Conservation (phyloP, 2,113 vertebrate species). For the Micronycteris hirsuta region DNA sequence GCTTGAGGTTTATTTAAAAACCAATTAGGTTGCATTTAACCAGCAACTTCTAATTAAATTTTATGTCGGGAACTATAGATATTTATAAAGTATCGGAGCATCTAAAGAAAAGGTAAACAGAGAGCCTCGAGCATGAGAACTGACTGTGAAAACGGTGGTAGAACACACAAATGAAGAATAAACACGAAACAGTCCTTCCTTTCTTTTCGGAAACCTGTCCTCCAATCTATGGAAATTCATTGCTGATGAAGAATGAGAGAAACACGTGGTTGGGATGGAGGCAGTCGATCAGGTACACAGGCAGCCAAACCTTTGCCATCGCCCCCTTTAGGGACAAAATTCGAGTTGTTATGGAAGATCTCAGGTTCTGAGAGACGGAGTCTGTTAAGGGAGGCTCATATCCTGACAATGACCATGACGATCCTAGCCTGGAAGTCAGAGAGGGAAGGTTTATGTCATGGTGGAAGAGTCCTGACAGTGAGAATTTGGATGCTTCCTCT, state of each 20-base stretch:
- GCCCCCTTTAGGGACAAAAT: neutral
- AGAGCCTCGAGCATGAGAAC: neutral
- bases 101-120: conserved; percentile 25
- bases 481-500: neutral
- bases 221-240: neutral
- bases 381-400: neutral
- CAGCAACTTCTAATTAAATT: neutral
- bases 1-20: conserved; percentile 30
- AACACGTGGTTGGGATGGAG: neutral
- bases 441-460: neutral
- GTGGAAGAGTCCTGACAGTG: neutral
- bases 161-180: neutral
- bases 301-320: neutral
- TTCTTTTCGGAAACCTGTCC: neutral
- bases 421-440: neutral
- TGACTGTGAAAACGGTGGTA: neutral
- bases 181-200: neutral
- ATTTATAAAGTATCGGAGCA: neutral
- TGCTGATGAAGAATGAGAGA: neutral
- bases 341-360: neutral
- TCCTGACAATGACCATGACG: too few species aligned
- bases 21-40: conserved; percentile 48
- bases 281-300: neutral
- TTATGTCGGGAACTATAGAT: neutral
- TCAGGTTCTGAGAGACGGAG: neutral